Base-by-base conservation (phyloP, 2,113 vertebrate genomes). In the Acanthochromis polyacanthus region DNA sequence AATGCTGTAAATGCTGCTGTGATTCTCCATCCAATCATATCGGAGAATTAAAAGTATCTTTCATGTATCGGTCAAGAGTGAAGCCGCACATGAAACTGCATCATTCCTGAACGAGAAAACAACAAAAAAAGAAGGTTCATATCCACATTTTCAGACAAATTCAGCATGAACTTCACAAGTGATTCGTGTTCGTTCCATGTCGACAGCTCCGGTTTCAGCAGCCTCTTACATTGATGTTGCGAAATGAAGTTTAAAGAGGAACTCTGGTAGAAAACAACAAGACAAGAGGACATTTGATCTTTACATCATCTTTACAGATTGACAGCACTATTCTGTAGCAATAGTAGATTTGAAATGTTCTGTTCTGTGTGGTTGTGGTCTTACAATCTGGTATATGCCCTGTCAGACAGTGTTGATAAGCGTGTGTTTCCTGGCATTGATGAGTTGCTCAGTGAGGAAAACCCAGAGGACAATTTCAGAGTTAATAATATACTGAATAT, bases 1-100 rank as follows among this genome's bases (percentile, higher is more conserved):
- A 38, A 52, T 3, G 19, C 48, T 50, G 19, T 19, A 50, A n/a
- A n/a, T 50, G 67, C 67, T 75, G 72, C 32, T 69, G 51, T 71
- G 16, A 57, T 57, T 65, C 38, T 55, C 23, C 64, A 50, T 80
- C 71, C 0, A 38, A 66, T 83, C 69, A 56, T 28, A 15, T 59
- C 69, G 74, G 23, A n/a, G 14, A 45, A 63, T 10, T 2, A 50
- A 25, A 38, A 55, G n/a, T 56, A 23, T 50, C 40, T 17, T 51
- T 45, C 32, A 9, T 43, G 57, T 14, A 2, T 36, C n/a, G 60
- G 25, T 15, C 8, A 5, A 36, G 56, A 66, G 46, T 17, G 10
- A 4, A 53, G 40, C 14, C 4, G 40, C 14, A 43, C 6, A 43
- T 43, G 12, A 43, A 15, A 22, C 50, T 30, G n/a, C 40, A 11